These are phyloP conservation scores for Lerista edwardsae DNA, from an alignment of 2,797 vertebrate species.

Conservation along the genomic window DNA sequence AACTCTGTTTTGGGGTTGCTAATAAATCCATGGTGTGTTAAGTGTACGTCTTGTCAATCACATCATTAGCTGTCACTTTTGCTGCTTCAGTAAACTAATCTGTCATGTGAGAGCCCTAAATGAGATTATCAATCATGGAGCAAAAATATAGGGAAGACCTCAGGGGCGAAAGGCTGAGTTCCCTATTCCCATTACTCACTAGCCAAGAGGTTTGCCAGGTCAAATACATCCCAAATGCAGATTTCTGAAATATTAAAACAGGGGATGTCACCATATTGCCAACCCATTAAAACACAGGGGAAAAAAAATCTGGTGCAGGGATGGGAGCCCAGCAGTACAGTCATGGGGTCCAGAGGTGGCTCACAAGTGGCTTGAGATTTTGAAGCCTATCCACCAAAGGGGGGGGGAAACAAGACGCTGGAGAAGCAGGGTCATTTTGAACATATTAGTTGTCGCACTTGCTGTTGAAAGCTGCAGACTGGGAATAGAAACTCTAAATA, in stretches of 20 bases:
- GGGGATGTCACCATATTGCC: too few species aligned
- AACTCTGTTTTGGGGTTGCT: constrained; percentile 7
- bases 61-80: background rate
- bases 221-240: too few species aligned
- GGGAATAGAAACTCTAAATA: background rate
- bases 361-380: too few species aligned
- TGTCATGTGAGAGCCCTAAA: background rate
- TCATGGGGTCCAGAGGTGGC: too few species aligned
- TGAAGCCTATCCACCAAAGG: too few species aligned
- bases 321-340: too few species aligned
- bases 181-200: background rate
- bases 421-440: too few species aligned
- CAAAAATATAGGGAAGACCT: background rate
- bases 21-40: background rate
- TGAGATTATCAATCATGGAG: background rate
- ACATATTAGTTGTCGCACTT: too few species aligned
- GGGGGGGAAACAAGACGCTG: too few species aligned
- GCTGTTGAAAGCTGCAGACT: background rate
- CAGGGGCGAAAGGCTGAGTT: background rate
- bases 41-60: background rate
- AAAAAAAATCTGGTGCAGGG: too few species aligned
- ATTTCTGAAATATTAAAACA: too few species aligned
- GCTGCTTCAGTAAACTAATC: background rate
- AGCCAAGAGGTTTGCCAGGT: background rate
- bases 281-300: too few species aligned